phyloP scores from a whole-genome alignment of 2,113 vertebrate species.

The Hemicordylus capensis region DNA sequence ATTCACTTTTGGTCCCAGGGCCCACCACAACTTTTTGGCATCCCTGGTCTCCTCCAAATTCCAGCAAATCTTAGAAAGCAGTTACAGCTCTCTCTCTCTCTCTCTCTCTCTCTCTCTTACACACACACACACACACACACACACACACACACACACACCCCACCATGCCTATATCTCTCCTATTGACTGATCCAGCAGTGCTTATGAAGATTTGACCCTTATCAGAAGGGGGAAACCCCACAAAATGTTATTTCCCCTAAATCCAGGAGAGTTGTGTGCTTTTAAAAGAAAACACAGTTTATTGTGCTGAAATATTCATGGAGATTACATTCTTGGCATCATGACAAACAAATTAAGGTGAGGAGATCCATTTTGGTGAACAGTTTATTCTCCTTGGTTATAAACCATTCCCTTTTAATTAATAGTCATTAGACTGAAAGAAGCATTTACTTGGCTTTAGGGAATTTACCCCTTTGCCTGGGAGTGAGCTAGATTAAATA shows the following conservation, averaged over 20 bases:
- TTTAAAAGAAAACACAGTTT: slow-evolving; percentile 24
- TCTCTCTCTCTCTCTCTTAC: no score
- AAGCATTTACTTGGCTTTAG: slow-evolving; percentile 29
- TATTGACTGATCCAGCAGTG: no score
- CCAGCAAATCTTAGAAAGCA: no score
- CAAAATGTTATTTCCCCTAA: slow-evolving; percentile 32
- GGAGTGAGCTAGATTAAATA: slow-evolving; percentile 5
- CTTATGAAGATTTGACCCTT: no score
- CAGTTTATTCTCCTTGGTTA: slow-evolving; percentile 14
- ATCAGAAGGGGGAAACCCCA: not conserved
- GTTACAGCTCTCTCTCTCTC: no score
- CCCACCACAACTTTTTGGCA: no score
- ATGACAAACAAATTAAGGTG: slow-evolving; percentile 9
- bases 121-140: no score
- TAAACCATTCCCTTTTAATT: slow-evolving; percentile 48
- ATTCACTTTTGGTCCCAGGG: no score
- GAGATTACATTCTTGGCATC: slow-evolving; percentile 2
- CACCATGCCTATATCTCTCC: no score
- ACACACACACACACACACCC: no score
- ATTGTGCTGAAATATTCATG: slow-evolving; percentile 39
- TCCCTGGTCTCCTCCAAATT: no score
- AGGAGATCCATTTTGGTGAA: slow-evolving; percentile 9
- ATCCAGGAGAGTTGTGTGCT: slow-evolving; percentile 9
- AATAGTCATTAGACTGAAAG: slow-evolving; percentile 17
- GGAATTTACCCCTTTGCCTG: slow-evolving; percentile 19